Evolutionary conservation across 2,888 invertebrate genomes (phyloP), one percentile per base, ranked within the genome.

Genomic region (Nomada flava): DNA sequence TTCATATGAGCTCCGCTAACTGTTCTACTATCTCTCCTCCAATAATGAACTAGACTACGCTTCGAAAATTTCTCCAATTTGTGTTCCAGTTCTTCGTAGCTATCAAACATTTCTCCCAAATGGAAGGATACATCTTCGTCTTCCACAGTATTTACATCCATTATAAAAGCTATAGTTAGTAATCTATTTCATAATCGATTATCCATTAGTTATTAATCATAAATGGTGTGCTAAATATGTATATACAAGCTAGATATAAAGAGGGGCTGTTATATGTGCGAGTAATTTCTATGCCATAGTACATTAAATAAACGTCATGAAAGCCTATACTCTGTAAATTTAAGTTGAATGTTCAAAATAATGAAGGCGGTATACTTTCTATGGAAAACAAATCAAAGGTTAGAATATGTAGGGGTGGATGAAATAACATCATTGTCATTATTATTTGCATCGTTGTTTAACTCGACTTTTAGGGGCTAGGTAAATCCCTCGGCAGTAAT

Each of bases 1-100:
- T 94, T 94, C 91, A 94, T 94, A 84, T 93, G 93, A 26, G 94
- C 94, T 20, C 93, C 93, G 47, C 92, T 92, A n/a, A 94, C 94
- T 1, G 94, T 94, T 83, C 94, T 91, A 77, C 94, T 94, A 82
- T 94, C 94, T 70, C 94, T 90, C 53, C 93, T 88, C 94, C 94
- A 94, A 82, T 94, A 94, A 83, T 94, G 94, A 0, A 94, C 94
- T 52, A 94, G 88, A 84, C 93, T 94, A 76, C 92, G 92, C 69
- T 92, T 92, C 7, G 94, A 94, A 82, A 93, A 94, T 78, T 89
- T 90, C 50, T 93, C 93, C 79, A 94, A 86, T 67, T 92, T 92
- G 26, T 89, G 87, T 72, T 93, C 91, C 23, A 94, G 83, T 57
- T 94, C 92, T 72, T 94, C 94, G 73, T 94, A 94, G 79, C 93